Conservation (phyloP, 2,888 invertebrate genomes). For the Serrognathus titanus region DNA sequence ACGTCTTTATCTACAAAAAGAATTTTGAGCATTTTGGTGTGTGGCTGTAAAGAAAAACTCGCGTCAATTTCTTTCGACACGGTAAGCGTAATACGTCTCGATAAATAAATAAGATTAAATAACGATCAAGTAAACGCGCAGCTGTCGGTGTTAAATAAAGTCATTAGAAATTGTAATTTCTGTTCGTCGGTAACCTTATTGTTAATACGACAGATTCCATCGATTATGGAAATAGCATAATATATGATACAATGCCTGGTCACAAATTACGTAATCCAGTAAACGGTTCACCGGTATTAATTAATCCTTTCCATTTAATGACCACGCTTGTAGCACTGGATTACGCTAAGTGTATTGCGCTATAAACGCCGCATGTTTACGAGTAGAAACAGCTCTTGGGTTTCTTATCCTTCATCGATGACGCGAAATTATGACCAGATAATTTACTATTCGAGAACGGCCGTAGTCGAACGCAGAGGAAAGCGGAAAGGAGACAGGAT, state of each 20-base stretch:
- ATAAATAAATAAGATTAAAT: no score
- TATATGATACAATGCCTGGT: conserved; percentile 13
- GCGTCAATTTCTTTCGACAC: no score
- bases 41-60: background rate
- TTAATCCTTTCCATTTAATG: background rate
- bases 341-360: conserved; percentile 2
- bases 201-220: no score
- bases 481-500: conserved; percentile 82
- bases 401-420: conserved; percentile 31
- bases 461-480: conserved; percentile 77
- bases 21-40: conserved; percentile 7
- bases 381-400: conserved; percentile 68
- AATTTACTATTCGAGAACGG: conserved; percentile 55
- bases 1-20: background rate
- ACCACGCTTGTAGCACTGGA: conserved; percentile 9
- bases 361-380: conserved; percentile 37
- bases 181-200: no score
- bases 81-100: no score
- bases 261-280: background rate
- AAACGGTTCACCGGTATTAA: no score
- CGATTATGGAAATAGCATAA: background rate
- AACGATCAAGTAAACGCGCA: no score
- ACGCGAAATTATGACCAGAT: conserved; percentile 3
- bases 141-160: no score
- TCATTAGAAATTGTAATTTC: no score